Evolutionary conservation across 2,113 vertebrate genomes (phyloP).

Genomic region (Vidua macroura): DNA sequence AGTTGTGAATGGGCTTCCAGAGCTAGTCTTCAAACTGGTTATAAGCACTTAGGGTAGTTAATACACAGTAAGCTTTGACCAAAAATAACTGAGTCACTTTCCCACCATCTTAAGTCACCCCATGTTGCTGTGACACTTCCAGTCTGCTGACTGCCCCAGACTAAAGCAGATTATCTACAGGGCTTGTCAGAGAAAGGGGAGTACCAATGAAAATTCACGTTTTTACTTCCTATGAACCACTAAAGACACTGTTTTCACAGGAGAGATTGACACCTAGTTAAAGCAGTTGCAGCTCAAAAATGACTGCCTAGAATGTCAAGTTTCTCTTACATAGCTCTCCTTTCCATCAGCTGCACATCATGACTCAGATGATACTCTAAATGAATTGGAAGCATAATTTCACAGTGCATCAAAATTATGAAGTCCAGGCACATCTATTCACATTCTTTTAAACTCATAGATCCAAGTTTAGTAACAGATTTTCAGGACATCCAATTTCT

Average conservation of each 20-base stretch:
- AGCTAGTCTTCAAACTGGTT: not conserved
- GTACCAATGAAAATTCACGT: not conserved
- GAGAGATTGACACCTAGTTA: not conserved
- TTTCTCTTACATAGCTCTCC: not conserved
- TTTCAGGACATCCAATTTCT: not conserved
- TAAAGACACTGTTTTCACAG: not conserved
- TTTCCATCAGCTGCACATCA: not conserved
- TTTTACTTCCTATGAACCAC: not conserved
- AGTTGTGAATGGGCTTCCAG: constrained; percentile 45
- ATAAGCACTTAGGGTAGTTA: not conserved
- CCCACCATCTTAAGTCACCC: not conserved
- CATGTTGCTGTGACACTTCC: not conserved
- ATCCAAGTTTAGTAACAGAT: not conserved
- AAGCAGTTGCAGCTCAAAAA: not conserved
- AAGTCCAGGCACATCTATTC: constrained; percentile 4
- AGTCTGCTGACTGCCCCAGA: not conserved
- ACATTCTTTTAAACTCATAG: not conserved
- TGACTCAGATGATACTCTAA: constrained; percentile 9
- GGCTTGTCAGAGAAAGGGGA: not conserved
- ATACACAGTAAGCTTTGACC: not conserved
- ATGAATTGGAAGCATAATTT: constrained; percentile 4
- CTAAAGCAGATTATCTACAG: not conserved
- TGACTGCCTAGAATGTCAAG: not conserved
- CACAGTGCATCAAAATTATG: not conserved
- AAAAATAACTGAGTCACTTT: not conserved